Evolutionary conservation across 1,140 invertebrate species (phyloP).

Genomic region (Maniola jurtina): DNA sequence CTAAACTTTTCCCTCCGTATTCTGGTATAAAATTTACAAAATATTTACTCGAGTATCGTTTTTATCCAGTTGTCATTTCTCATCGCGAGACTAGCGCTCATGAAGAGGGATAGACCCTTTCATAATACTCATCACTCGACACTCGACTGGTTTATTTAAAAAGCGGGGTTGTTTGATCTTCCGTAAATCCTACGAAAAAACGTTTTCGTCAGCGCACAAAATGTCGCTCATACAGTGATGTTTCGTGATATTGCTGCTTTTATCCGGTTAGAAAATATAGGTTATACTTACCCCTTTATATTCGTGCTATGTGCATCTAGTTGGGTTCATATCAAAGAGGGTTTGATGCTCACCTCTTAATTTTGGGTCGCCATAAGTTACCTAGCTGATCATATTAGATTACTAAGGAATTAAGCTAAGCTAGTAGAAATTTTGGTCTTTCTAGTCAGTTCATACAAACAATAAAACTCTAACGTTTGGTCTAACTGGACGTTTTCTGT

Average conservation of each 20-base stretch:
- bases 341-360: no score
- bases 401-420: no score
- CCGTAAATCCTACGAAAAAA: constrained; percentile 18
- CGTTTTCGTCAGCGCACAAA: not conserved
- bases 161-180: constrained; percentile 25
- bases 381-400: no score
- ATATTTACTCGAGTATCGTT: constrained; percentile 1
- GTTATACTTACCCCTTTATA: no score
- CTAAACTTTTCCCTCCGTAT: not conserved
- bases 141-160: constrained; percentile 24
- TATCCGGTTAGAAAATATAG: not conserved
- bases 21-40: not conserved
- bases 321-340: no score
- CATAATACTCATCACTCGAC: constrained; percentile 19
- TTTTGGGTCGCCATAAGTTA: no score
- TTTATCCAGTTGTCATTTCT: constrained; percentile 10
- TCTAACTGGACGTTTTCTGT: no score
- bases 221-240: not conserved
- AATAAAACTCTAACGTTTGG: no score
- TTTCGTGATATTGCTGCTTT: not conserved
- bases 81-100: constrained; percentile 9
- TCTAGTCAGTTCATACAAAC: no score
- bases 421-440: no score
- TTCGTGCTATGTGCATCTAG: no score
- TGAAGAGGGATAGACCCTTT: constrained; percentile 20